These are phyloP conservation scores for Cosmia trapezina DNA, from an alignment of 2,888 invertebrate species.

Conservation along the genomic window DNA sequence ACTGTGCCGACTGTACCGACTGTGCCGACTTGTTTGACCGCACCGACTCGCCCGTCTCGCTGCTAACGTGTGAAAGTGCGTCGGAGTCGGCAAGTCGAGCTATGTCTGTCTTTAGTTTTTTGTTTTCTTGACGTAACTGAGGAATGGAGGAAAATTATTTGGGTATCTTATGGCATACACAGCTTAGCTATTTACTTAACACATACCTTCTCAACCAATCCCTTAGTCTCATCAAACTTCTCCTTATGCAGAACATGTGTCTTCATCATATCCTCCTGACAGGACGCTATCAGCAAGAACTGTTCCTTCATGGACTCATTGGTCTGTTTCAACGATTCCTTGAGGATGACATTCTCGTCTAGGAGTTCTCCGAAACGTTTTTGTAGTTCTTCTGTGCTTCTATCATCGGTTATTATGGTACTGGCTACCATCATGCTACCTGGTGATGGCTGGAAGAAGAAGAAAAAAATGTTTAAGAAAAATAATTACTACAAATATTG, in stretches of 20 bases:
- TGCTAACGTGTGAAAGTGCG: conserved; percentile 55
- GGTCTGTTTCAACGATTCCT: conserved; percentile 92
- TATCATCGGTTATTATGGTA: conserved; percentile 83
- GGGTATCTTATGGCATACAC: background rate
- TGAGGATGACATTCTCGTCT: conserved; percentile 90
- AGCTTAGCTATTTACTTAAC: too few species aligned
- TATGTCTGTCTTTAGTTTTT: conserved; percentile 80
- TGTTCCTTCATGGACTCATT: conserved; percentile 93
- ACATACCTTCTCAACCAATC: conserved; percentile 88
- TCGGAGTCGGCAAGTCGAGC: conserved; percentile 69
- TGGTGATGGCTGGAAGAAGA: conserved; percentile 81
- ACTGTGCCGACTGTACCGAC: conserved; percentile 45
- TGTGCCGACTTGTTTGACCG: conserved; percentile 41
- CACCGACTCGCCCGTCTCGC: conserved; percentile 67
- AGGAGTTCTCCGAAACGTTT: conserved; percentile 88
- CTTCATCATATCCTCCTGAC: conserved; percentile 92
- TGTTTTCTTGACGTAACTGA: conserved; percentile 85
- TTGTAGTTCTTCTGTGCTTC: conserved; percentile 85
- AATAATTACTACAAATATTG: too few species aligned
- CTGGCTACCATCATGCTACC: conserved; percentile 87
- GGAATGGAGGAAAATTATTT: conserved; percentile 6
- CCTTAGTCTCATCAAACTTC: conserved; percentile 92
- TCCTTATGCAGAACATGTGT: conserved; percentile 91
- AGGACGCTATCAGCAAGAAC: conserved; percentile 90
- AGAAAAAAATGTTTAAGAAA: background rate